A percentile compares a stretch with the other conserved stretches of the same genome.
phyloP scores from a whole-genome alignment of 2,113 vertebrate species.

The Echinops telfairi region DNA sequence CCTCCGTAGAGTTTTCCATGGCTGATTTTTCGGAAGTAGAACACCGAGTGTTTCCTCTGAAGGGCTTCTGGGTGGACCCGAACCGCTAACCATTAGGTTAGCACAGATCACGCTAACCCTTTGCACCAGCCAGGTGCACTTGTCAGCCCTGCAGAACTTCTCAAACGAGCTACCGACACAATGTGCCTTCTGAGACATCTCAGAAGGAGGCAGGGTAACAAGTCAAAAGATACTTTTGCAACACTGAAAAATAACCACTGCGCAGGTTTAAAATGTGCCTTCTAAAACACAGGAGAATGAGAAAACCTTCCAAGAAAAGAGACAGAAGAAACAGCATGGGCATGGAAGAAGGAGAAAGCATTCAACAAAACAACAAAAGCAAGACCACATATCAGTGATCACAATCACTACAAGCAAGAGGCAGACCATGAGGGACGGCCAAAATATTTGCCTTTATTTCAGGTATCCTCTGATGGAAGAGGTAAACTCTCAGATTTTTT shows the following conservation, averaged over 20 bases:
- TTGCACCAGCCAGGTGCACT: neutral
- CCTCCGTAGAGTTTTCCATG: neutral
- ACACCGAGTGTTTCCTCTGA: neutral
- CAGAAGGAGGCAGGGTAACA: neutral
- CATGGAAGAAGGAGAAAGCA: neutral
- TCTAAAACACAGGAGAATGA: neutral
- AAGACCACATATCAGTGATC: neutral
- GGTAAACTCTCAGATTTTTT: neutral
- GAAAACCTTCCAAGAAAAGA: neutral
- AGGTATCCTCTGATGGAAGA: neutral
- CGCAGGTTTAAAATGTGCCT: neutral
- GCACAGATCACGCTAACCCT: no score
- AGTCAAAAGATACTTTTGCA: neutral
- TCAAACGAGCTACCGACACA: neutral
- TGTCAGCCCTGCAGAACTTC: no score
- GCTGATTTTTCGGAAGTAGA: neutral
- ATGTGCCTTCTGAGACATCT: neutral
- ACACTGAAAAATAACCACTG: neutral
- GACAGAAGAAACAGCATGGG: neutral
- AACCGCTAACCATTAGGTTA: neutral
- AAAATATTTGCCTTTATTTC: neutral
- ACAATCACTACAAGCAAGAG: neutral
- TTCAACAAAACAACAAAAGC: neutral
- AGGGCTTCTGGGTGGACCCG: neutral
- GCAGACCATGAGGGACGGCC: neutral